Conservation (phyloP, 2,797 vertebrate species). For the Martes flavigula region DNA sequence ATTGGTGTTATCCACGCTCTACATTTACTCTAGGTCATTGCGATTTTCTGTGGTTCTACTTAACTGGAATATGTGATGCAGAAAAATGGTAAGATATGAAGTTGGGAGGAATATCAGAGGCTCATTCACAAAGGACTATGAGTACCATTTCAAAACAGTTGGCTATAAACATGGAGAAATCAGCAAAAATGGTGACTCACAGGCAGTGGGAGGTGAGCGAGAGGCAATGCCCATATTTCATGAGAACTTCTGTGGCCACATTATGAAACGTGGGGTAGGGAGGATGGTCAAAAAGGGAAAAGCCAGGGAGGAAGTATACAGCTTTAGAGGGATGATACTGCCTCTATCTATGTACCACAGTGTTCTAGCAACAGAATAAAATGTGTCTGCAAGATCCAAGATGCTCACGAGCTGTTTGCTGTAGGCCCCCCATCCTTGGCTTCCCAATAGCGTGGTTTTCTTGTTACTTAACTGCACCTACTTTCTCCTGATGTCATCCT, state of each 20-base stretch:
- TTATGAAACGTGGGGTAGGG: not conserved
- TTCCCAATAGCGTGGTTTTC: not conserved
- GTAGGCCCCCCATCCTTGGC: accelerated
- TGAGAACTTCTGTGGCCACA: not conserved
- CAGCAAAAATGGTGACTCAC: constrained; percentile 26
- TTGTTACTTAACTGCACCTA: not conserved
- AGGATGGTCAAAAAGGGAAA: not conserved
- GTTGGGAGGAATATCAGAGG: not conserved
- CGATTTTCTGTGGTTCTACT: not conserved
- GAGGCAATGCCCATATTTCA: not conserved
- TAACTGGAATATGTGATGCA: not conserved
- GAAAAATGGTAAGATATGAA: not conserved
- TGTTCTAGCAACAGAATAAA: not conserved
- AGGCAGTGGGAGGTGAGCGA: not conserved
- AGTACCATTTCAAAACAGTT: not conserved
- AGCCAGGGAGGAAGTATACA: not conserved
- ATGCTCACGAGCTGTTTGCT: not conserved
- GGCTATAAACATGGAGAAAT: not conserved
- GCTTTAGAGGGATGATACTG: not conserved
- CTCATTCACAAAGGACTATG: not conserved
- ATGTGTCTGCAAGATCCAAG: too few species aligned
- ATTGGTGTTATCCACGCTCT: not conserved
- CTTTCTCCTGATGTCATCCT: not conserved
- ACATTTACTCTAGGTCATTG: not conserved
- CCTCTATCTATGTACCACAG: not conserved